Percentiles rank a stretch among this genome's conserved stretches.
Conservation (phyloP, 2,888 invertebrate genomes). For the Halictus ligatus region DNA sequence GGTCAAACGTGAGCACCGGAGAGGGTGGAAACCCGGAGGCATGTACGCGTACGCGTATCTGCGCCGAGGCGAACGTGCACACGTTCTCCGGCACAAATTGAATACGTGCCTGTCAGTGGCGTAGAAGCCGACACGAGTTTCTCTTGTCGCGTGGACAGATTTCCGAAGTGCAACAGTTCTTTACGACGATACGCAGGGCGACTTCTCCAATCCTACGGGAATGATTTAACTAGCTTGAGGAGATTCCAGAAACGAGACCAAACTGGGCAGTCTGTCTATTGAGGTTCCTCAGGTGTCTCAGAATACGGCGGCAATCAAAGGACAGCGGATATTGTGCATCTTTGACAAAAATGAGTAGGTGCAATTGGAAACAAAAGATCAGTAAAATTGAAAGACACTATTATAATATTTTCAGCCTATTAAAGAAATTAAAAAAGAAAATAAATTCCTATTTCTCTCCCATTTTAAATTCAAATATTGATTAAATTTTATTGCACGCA, state of each 20-base stretch:
- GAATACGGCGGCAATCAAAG: too few relatives aligned
- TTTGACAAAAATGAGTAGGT: too few relatives aligned
- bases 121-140: slow-evolving; percentile 45
- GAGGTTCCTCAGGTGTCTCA: neutral
- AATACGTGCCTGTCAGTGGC: slow-evolving; percentile 68
- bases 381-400: too few relatives aligned
- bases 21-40: slow-evolving; percentile 33
- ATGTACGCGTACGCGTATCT: slow-evolving; percentile 34
- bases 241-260: neutral
- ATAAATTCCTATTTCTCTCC: too few relatives aligned
- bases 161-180: slow-evolving; percentile 63
- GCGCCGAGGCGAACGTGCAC: slow-evolving; percentile 48
- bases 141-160: slow-evolving; percentile 48
- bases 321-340: too few relatives aligned
- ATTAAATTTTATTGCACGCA: too few relatives aligned
- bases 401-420: too few relatives aligned
- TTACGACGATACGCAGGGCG: neutral
- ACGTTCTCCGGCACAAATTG: slow-evolving; percentile 65
- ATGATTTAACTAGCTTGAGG: neutral
- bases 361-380: too few relatives aligned
- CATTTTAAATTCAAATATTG: too few relatives aligned
- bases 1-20: slow-evolving; percentile 48
- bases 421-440: too few relatives aligned
- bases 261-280: neutral
- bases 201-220: neutral